Evolutionary conservation across 2,888 invertebrate species (phyloP).

Genomic region (Tetragnatha montana): DNA sequence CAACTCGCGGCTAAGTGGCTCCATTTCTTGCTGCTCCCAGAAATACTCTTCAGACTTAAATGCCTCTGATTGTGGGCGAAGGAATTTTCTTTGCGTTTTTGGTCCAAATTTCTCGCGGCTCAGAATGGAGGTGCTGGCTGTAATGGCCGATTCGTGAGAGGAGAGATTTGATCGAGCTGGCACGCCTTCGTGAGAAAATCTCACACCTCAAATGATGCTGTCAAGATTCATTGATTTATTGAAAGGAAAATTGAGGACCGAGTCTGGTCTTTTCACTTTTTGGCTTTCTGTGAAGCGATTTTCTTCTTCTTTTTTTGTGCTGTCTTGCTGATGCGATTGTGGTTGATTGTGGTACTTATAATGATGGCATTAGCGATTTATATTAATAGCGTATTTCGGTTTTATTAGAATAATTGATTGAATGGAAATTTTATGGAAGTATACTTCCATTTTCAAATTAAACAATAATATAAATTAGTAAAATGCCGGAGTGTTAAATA

Average conservation of each 20-base stretch:
- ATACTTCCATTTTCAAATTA: no score
- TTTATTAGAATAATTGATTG: no score
- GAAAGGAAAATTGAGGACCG: neutral
- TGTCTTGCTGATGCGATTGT: slow-evolving; percentile 8
- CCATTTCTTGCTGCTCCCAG: slow-evolving; percentile 32
- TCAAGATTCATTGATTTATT: neutral
- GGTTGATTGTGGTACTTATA: no score
- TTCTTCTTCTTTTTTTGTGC: neutral
- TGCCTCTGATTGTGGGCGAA: slow-evolving; percentile 15
- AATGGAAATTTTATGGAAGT: no score
- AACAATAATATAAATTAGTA: no score
- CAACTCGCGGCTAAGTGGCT: slow-evolving; percentile 31
- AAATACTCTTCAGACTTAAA: slow-evolving; percentile 41
- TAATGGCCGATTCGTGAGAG: slow-evolving; percentile 7
- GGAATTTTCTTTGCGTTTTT: slow-evolving; percentile 36
- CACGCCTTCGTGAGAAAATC: neutral
- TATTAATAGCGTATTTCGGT: no score
- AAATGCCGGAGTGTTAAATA: no score
- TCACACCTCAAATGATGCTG: neutral
- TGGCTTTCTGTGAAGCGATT: slow-evolving; percentile 1
- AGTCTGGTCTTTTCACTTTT: no score
- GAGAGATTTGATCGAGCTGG: neutral
- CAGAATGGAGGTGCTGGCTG: neutral
- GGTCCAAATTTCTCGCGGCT: neutral
- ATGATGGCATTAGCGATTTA: no score